These are phyloP conservation scores for Calycopis cecrops DNA, from an alignment of 1,140 invertebrate species.

Conservation along the genomic window DNA sequence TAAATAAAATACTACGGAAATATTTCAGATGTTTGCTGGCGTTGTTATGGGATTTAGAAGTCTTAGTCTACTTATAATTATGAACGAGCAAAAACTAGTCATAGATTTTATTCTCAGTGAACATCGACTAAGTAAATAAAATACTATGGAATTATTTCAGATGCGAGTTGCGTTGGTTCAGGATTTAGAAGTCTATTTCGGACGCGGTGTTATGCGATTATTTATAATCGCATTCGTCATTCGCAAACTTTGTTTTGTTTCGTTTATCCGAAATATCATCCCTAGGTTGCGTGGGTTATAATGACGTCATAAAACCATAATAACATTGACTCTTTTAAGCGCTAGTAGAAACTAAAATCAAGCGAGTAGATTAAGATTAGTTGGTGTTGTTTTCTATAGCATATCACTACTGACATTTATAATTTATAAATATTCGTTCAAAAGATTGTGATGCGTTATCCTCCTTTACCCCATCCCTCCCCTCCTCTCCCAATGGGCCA, in stretches of 20 bases:
- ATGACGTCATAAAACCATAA: conserved; percentile 42
- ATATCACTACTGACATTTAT: too few species aligned
- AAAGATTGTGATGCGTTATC: too few species aligned
- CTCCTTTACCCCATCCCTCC: too few species aligned
- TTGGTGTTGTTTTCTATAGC: too few species aligned
- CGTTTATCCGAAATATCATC: conserved; percentile 49
- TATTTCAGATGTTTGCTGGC: conserved; percentile 49
- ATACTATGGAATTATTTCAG: conserved; percentile 57
- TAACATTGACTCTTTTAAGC: too few species aligned
- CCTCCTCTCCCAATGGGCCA: too few species aligned
- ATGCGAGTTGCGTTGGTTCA: conserved; percentile 42
- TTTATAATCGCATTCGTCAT: conserved; percentile 68
- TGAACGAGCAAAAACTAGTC: too few species aligned
- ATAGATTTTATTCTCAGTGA: conserved; percentile 65
- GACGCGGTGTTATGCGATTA: conserved; percentile 47
- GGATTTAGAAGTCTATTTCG: conserved; percentile 53
- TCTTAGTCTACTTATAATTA: too few species aligned
- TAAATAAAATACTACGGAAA: conserved; percentile 67
- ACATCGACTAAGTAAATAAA: conserved; percentile 64
- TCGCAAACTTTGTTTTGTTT: conserved; percentile 59
- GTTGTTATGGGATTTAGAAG: conserved; percentile 38
- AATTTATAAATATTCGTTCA: too few species aligned
- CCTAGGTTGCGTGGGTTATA: conserved; percentile 57
- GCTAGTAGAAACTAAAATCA: too few species aligned
- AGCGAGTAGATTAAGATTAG: too few species aligned